phyloP scores from a whole-genome alignment of 1,140 invertebrate species.

The Macrocentrus cingulum region DNA sequence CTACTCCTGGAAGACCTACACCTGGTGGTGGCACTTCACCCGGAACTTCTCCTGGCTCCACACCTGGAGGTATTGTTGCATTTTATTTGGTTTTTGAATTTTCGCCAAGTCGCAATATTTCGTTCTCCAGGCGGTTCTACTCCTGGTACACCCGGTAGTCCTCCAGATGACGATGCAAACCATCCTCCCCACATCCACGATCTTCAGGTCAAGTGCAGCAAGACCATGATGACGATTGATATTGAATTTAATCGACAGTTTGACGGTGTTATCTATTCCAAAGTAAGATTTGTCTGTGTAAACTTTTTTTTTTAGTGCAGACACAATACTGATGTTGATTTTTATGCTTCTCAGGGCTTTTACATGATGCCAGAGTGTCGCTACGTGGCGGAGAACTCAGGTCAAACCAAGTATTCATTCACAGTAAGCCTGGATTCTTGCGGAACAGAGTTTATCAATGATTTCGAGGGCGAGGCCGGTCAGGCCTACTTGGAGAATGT shows the following conservation, averaged over 20 bases:
- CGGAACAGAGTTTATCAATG: slow-evolving; percentile 79
- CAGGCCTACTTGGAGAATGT: slow-evolving; percentile 81
- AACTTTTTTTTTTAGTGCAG: too few relatives aligned
- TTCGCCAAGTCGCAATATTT: neutral
- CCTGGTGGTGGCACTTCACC: slow-evolving; percentile 4
- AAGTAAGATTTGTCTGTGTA: slow-evolving; percentile 54
- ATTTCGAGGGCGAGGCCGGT: slow-evolving; percentile 70
- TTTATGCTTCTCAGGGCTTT: slow-evolving; percentile 61
- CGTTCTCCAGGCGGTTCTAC: neutral
- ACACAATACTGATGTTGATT: too few relatives aligned
- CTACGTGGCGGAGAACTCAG: slow-evolving; percentile 73
- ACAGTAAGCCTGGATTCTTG: slow-evolving; percentile 76
- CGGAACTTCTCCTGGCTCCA: slow-evolving; percentile 2
- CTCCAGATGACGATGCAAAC: slow-evolving; percentile 56
- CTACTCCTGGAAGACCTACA: neutral
- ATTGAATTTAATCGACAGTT: slow-evolving; percentile 77
- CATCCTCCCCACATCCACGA: slow-evolving; percentile 76
- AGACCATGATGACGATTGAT: slow-evolving; percentile 81
- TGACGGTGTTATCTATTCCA: slow-evolving; percentile 80
- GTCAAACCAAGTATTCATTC: slow-evolving; percentile 71
- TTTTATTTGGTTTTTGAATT: too few relatives aligned
- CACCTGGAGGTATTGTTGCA: slow-evolving; percentile 8
- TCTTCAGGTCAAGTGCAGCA: slow-evolving; percentile 76
- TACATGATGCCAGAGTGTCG: slow-evolving; percentile 71
- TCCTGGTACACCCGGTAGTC: slow-evolving; percentile 3